These are phyloP conservation scores for Chloroceryle amazona DNA, from an alignment of 2,797 vertebrate genomes.

Conservation along the genomic window DNA sequence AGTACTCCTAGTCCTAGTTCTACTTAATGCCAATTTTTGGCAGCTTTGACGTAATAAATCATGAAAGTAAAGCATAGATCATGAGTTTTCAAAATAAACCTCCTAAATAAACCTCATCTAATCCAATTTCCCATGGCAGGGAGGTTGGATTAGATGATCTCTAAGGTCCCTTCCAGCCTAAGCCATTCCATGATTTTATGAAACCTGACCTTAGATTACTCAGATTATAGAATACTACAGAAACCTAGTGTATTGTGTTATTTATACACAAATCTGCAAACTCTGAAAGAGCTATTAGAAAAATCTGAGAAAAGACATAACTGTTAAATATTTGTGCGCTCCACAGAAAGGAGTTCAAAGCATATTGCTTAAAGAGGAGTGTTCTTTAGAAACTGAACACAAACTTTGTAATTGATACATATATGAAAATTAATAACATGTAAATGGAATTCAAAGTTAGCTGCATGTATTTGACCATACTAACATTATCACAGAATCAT, in stretches of 20 bases:
- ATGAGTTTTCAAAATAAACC: slow-evolving; percentile 37
- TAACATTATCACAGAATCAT: background rate
- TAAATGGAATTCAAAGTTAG: background rate
- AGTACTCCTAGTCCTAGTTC: background rate
- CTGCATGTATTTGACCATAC: background rate
- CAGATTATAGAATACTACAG: background rate
- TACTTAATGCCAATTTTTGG: background rate
- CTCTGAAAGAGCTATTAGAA: background rate
- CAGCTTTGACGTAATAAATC: background rate
- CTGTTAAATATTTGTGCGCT: background rate
- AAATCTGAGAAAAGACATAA: background rate
- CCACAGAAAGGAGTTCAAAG: background rate
- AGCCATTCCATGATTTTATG: too few species aligned
- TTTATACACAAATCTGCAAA: background rate
- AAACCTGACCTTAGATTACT: background rate
- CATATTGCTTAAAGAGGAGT: background rate
- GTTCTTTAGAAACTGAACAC: background rate
- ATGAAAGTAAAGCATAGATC: background rate
- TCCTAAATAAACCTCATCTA: too few species aligned
- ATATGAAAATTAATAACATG: background rate
- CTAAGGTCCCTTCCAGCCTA: too few species aligned
- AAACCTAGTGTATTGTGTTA: background rate
- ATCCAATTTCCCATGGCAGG: too few species aligned
- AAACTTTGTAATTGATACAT: background rate
- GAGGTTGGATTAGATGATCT: too few species aligned